Evolutionary conservation across 1,140 invertebrate genomes (phyloP).

Genomic region (Chrysopa pallens): DNA sequence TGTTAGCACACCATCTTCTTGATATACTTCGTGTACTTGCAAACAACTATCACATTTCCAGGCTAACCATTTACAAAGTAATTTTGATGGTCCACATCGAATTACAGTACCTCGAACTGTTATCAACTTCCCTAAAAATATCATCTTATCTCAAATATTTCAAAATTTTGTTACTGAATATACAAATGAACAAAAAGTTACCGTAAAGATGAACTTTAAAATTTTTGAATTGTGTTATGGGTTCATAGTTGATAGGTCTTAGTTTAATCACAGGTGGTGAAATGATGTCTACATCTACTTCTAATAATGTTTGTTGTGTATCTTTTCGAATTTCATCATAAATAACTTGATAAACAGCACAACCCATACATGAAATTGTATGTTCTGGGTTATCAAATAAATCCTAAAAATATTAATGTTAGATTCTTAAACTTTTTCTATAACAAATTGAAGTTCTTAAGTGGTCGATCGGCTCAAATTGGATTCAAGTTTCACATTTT

Average conservation of each 20-base stretch:
- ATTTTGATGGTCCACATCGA: slow-evolving; percentile 55
- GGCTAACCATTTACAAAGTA: slow-evolving; percentile 56
- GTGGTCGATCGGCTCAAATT: no score
- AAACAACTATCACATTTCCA: slow-evolving; percentile 61
- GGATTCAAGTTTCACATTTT: neutral
- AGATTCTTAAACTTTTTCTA: neutral
- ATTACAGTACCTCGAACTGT: slow-evolving; percentile 74
- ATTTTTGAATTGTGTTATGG: slow-evolving; percentile 45
- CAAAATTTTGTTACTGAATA: slow-evolving; percentile 5
- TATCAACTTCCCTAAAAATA: slow-evolving; percentile 55
- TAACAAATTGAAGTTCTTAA: no score
- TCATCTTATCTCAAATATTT: neutral
- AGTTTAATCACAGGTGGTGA: slow-evolving; percentile 32
- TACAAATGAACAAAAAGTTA: slow-evolving; percentile 19
- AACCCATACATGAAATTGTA: slow-evolving; percentile 43
- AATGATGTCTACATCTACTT: slow-evolving; percentile 4
- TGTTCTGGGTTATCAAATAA: slow-evolving; percentile 41
- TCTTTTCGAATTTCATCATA: slow-evolving; percentile 9
- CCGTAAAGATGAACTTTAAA: slow-evolving; percentile 65
- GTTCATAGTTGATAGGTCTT: slow-evolving; percentile 50
- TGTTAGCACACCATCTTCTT: slow-evolving; percentile 39
- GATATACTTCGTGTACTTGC: slow-evolving; percentile 35
- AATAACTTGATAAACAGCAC: slow-evolving; percentile 52
- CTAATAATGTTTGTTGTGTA: slow-evolving; percentile 8
- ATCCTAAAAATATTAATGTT: slow-evolving; percentile 18